Conservation (phyloP, 2,888 invertebrate species). For the Drosophila phalerata region DNA sequence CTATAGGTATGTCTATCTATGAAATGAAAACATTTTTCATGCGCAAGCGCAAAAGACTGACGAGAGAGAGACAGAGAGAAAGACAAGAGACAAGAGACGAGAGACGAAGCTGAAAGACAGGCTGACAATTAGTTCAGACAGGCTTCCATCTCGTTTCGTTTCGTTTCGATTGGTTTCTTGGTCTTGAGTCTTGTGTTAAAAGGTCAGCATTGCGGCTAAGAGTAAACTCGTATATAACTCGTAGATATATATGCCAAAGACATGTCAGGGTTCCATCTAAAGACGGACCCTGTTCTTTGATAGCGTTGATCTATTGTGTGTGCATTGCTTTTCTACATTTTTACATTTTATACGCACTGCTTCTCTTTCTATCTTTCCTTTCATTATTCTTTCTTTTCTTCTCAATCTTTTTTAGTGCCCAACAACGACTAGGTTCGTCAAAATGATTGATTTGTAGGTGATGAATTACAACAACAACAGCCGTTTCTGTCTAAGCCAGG, state of each 20-base stretch:
- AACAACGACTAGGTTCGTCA: constrained; percentile 80
- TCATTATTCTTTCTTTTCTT: constrained; percentile 17
- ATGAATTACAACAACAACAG: constrained; percentile 83
- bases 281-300: constrained; percentile 53
- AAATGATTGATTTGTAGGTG: constrained; percentile 85
- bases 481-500: constrained; percentile 56
- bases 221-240: constrained; percentile 10
- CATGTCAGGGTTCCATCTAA: constrained; percentile 18
- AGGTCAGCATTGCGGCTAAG: constrained; percentile 69
- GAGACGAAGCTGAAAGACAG: constrained; percentile 47
- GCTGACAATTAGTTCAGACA: constrained; percentile 77
- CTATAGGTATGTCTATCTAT: constrained; percentile 60
- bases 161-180: not conserved
- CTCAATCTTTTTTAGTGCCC: constrained; percentile 59
- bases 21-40: constrained; percentile 76
- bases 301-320: constrained; percentile 78
- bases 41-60: constrained; percentile 68
- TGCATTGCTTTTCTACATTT: constrained; percentile 68
- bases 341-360: constrained; percentile 72
- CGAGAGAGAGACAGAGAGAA: constrained; percentile 4
- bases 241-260: constrained; percentile 5
- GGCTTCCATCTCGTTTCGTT: constrained; percentile 66
- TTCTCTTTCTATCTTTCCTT: constrained; percentile 21
- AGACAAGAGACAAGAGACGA: too few species aligned
- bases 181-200: constrained; percentile 63